phyloP scores from a whole-genome alignment of 2,113 vertebrate species.

The Ciconia stormi region DNA sequence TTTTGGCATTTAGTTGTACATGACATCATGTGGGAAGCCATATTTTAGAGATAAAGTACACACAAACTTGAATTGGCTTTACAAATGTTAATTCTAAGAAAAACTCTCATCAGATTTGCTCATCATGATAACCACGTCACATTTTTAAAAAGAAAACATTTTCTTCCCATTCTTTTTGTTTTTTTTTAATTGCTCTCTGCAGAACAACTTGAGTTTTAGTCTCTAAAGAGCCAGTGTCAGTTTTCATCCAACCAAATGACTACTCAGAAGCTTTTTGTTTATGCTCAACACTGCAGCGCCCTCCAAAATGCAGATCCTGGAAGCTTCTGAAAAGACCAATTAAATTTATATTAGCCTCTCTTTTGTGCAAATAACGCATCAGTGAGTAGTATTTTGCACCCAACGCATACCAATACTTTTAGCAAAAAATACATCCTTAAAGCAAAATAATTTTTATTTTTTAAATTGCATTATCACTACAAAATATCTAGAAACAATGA shows the following conservation, averaged over 20 bases:
- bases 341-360: neutral
- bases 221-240: neutral
- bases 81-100: conserved; percentile 33
- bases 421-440: neutral
- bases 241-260: neutral
- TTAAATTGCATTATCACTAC: neutral
- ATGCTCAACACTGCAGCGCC: neutral
- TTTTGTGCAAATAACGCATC: neutral
- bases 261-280: neutral
- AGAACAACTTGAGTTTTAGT: neutral
- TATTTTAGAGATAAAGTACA: conserved; percentile 13
- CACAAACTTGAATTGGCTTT: conserved; percentile 2
- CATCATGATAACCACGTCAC: neutral
- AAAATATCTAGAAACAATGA: neutral
- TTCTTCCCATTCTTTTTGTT: accelerated
- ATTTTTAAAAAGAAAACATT: neutral
- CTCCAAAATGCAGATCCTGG: neutral
- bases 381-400: neutral
- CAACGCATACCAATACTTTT: neutral
- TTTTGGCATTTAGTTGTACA: neutral
- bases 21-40: conserved; percentile 42
- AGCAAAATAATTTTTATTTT: neutral
- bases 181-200: neutral
- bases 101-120: neutral
- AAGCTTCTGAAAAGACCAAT: neutral